Conservation (phyloP, 2,797 vertebrate species). For the Avahi laniger region DNA sequence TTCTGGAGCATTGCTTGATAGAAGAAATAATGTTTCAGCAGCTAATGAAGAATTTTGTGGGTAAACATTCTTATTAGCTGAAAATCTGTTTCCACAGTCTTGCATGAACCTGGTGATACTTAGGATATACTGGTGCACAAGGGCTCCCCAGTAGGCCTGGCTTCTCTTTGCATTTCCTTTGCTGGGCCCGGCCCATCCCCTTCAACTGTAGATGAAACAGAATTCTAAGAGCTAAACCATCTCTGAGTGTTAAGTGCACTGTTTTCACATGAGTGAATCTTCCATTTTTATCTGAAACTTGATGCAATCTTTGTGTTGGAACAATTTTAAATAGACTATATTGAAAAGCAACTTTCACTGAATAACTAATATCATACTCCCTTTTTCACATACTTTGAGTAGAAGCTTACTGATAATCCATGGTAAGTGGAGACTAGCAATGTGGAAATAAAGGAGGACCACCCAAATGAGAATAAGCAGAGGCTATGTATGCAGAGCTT, state of each 20-base stretch:
- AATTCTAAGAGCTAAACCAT: not conserved
- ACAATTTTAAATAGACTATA: not conserved
- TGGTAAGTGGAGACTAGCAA: not conserved
- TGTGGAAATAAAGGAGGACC: not conserved
- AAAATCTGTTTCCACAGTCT: not conserved
- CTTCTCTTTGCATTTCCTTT: not conserved
- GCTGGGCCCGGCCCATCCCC: not conserved
- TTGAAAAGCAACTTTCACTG: not conserved
- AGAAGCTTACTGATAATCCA: not conserved
- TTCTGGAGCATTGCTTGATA: not conserved
- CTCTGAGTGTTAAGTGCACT: not conserved
- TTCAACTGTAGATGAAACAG: not conserved
- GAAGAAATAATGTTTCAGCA: not conserved
- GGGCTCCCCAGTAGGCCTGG: not conserved
- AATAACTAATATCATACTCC: not conserved
- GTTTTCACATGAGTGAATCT: not conserved
- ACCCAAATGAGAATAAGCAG: not conserved
- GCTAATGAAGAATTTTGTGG: not conserved
- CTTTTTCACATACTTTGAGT: not conserved
- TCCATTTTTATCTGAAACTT: not conserved
- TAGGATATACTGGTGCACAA: accelerated
- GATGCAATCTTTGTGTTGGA: not conserved
- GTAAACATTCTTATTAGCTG: not conserved
- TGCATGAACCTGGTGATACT: not conserved
- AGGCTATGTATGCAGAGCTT: not conserved